These are phyloP conservation scores for Helarctos malayanus DNA, from an alignment of 2,797 vertebrate genomes.

Conservation along the genomic window DNA sequence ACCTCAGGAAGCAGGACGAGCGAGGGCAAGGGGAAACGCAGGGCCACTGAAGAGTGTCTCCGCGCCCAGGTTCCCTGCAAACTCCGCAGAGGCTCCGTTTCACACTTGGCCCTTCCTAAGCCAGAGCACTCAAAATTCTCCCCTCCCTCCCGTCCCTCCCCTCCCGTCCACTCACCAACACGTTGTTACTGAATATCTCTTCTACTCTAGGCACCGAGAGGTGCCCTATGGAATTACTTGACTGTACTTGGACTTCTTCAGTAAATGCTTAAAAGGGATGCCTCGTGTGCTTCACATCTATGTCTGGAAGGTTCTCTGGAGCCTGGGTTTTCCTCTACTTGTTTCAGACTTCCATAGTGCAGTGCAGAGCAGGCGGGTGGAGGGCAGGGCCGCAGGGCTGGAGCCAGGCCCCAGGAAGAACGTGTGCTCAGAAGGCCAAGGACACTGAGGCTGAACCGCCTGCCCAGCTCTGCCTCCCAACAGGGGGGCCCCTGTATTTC, in stretches of 20 bases:
- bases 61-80: fast-evolving
- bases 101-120: neutral
- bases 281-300: fast-evolving
- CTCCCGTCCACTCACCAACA: neutral
- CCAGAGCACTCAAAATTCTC: neutral
- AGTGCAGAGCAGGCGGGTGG: neutral
- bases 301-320: neutral
- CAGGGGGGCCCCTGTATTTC: neutral
- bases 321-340: neutral
- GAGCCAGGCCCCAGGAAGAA: neutral
- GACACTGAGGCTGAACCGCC: neutral
- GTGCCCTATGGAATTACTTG: too few species aligned
- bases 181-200: neutral
- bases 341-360: neutral
- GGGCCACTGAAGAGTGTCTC: neutral
- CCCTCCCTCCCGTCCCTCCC: too few species aligned
- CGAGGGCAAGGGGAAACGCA: neutral
- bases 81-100: neutral
- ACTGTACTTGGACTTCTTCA: neutral
- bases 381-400: neutral
- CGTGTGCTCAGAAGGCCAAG: fast-evolving
- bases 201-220: fast-evolving
- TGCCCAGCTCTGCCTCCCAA: neutral
- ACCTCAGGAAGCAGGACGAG: neutral
- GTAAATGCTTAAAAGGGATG: neutral